These are phyloP conservation scores for Spermophilus dauricus DNA, from an alignment of 2,113 vertebrate species.

Conservation along the genomic window DNA sequence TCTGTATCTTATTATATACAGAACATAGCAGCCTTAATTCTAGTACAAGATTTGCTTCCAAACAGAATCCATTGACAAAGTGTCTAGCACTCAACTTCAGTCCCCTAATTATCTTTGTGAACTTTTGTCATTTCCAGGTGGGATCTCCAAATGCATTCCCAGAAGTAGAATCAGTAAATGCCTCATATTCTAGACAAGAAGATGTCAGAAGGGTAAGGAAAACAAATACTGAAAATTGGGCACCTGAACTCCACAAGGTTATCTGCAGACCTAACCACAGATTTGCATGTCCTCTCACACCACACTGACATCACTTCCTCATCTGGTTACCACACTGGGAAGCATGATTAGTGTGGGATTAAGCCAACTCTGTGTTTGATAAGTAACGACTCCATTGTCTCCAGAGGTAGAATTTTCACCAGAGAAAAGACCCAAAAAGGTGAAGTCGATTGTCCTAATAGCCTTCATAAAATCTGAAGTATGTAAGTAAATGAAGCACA, in stretches of 20 bases:
- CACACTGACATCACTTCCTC: not conserved
- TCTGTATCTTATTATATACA: not conserved
- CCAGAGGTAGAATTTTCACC: constrained; percentile 2
- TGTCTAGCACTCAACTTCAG: not conserved
- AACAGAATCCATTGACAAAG: not conserved
- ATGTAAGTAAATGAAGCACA: not conserved
- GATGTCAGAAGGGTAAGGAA: not conserved
- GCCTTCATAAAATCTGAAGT: constrained; percentile 22
- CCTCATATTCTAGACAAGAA: not conserved
- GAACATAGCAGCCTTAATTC: not conserved
- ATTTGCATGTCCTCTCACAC: not conserved
- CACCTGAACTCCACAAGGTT: not conserved
- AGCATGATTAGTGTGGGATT: not conserved
- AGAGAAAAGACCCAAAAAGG: not conserved
- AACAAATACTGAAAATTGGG: not conserved
- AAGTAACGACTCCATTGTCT: not conserved
- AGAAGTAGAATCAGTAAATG: constrained; percentile 44
- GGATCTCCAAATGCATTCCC: constrained; percentile 18
- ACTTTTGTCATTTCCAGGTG: not conserved
- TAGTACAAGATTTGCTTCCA: constrained; percentile 11
- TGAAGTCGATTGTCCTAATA: not conserved
- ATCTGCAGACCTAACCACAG: not conserved
- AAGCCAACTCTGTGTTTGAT: not conserved
- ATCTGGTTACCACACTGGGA: not conserved
- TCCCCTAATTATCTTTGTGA: constrained; percentile 35